Conservation (phyloP, 2,888 invertebrate genomes). For the Achlya flavicornis region DNA sequence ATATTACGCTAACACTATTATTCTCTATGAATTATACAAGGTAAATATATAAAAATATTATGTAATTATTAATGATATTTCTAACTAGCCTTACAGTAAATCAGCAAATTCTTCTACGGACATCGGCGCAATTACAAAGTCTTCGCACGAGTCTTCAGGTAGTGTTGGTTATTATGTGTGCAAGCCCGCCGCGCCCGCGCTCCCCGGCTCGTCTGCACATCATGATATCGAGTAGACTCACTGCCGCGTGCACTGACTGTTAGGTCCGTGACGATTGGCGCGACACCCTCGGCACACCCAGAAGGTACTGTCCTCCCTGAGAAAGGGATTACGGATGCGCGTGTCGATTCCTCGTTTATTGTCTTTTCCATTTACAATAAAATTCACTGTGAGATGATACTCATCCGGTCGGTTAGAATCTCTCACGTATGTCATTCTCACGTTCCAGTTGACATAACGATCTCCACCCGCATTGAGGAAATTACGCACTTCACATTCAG, state of each 20-base stretch:
- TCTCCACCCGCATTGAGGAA: conserved; percentile 9
- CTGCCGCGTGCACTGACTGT: not conserved
- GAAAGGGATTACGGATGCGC: not conserved
- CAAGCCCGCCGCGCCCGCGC: no score
- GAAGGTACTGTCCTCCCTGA: not conserved
- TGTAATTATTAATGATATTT: no score
- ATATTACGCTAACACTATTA: no score
- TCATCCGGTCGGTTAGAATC: not conserved
- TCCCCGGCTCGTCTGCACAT: no score
- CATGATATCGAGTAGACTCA: not conserved
- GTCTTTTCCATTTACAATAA: not conserved
- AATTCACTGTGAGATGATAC: not conserved
- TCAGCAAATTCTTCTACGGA: no score
- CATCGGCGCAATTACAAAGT: no score
- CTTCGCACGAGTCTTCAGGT: no score
- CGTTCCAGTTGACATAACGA: conserved; percentile 4
- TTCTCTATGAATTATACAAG: no score
- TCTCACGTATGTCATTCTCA: not conserved
- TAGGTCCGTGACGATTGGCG: not conserved
- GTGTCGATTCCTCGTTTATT: not conserved
- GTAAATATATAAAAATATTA: no score
- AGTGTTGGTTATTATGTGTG: no score
- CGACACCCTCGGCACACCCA: not conserved
- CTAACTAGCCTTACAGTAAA: no score
- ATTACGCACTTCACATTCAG: conserved; percentile 17